Evolutionary conservation across 2,797 vertebrate genomes (phyloP).

Genomic region (Hippopotamyrus pictus): DNA sequence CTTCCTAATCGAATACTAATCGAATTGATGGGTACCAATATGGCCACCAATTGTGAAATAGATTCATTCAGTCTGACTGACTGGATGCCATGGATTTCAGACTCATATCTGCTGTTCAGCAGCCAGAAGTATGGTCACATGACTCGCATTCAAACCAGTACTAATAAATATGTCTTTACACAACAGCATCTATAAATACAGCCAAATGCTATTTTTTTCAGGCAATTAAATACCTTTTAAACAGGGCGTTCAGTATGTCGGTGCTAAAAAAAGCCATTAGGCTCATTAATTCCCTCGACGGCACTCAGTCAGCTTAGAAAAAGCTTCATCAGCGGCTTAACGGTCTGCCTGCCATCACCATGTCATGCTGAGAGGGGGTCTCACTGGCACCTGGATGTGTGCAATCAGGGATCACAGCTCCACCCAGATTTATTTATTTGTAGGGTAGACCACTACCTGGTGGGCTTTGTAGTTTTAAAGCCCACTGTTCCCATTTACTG

Average conservation of each 20-base stretch:
- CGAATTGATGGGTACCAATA: background rate
- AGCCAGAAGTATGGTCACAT: background rate
- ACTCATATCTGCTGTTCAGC: background rate
- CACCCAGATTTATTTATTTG: background rate
- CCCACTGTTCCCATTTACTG: background rate
- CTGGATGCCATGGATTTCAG: background rate
- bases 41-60: background rate
- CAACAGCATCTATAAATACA: slow-evolving; percentile 3
- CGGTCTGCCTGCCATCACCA: background rate
- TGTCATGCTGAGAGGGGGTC: background rate
- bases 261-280: background rate
- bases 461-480: background rate
- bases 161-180: background rate
- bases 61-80: background rate
- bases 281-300: background rate
- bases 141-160: background rate
- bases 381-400: background rate
- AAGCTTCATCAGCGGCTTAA: background rate
- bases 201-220: background rate
- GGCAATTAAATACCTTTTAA: background rate
- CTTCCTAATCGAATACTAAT: background rate
- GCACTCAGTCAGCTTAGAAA: background rate
- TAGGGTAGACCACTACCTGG: background rate
- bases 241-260: background rate
- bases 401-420: background rate